Percentiles rank a stretch among this genome's conserved stretches.
Conservation (phyloP, 30 jellyfish, hydroid and myxozoan species). For the Hydractinia symbiolongicarpus region DNA sequence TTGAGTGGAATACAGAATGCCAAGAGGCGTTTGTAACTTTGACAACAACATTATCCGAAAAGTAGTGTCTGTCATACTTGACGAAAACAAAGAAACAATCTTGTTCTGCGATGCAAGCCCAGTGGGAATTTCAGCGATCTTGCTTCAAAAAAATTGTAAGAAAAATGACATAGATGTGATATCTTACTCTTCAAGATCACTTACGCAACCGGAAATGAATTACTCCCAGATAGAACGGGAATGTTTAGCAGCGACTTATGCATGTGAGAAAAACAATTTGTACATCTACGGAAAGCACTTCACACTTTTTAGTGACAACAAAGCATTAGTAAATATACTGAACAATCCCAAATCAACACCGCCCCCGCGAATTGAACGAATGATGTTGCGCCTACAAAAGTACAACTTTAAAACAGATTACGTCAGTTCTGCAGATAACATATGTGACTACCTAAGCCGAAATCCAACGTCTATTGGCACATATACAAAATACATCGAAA, state of each 20-base stretch:
- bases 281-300: constrained; percentile 11
- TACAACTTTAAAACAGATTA: constrained; percentile 10
- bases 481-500: too few relatives aligned
- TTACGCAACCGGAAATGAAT: constrained; percentile 12
- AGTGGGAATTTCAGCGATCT: too few relatives aligned
- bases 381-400: constrained; percentile 28
- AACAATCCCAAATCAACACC: constrained; percentile 27
- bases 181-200: constrained; percentile 24
- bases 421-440: too few relatives aligned
- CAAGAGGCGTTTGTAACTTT: neutral
- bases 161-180: constrained; percentile 12
- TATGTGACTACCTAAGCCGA: too few relatives aligned
- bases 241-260: too few relatives aligned
- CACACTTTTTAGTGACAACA: constrained; percentile 6
- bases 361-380: constrained; percentile 37
- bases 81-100: neutral
- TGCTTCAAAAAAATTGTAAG: neutral
- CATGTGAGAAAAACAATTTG: constrained; percentile 1
- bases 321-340: constrained; percentile 10
- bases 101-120: neutral
- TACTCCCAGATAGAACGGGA: constrained; percentile 22
- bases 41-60: neutral
- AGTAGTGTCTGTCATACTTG: constrained; percentile 1
- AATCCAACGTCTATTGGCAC: too few relatives aligned
- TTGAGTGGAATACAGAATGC: constrained; percentile 15